Evolutionary conservation across 2,113 vertebrate genomes (phyloP).

Genomic region (Pipa parva): DNA sequence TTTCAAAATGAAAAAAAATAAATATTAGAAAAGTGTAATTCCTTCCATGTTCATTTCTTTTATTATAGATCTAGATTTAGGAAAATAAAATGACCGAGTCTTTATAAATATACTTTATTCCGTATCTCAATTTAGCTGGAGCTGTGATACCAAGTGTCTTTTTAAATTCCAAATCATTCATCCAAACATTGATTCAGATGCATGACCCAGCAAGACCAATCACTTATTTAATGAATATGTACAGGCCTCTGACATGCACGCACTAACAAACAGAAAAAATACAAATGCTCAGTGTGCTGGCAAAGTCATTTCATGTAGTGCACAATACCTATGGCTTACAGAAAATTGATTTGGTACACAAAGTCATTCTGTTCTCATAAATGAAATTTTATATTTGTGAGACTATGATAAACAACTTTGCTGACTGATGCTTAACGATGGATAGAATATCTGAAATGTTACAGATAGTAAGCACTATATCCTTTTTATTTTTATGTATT

Average conservation of each 20-base stretch:
- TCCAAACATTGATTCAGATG: constrained; percentile 3
- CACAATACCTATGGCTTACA: background rate
- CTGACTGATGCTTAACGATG: too few species aligned
- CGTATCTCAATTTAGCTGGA: background rate
- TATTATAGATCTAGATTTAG: background rate
- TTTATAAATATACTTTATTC: background rate
- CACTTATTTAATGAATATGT: constrained; percentile 30
- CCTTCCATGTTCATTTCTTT: background rate
- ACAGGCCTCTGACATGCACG: constrained; percentile 3
- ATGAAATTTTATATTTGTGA: too few species aligned
- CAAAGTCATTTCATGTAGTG: constrained; percentile 5
- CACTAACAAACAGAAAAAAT: constrained; percentile 14
- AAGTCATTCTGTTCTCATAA: too few species aligned
- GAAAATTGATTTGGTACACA: too few species aligned
- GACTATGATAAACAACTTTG: too few species aligned
- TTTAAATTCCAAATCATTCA: background rate
- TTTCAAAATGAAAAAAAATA: background rate
- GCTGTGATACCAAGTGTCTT: background rate
- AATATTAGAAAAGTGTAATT: background rate
- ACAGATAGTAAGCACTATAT: too few species aligned
- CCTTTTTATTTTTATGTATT: too few species aligned
- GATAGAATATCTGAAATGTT: too few species aligned
- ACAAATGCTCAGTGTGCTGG: constrained; percentile 5
- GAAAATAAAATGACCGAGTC: background rate
- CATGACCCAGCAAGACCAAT: constrained; percentile 8